Evolutionary conservation across 2,797 vertebrate species (phyloP), one percentile per base, ranked within the genome.

Genomic region (Clamator glandarius): DNA sequence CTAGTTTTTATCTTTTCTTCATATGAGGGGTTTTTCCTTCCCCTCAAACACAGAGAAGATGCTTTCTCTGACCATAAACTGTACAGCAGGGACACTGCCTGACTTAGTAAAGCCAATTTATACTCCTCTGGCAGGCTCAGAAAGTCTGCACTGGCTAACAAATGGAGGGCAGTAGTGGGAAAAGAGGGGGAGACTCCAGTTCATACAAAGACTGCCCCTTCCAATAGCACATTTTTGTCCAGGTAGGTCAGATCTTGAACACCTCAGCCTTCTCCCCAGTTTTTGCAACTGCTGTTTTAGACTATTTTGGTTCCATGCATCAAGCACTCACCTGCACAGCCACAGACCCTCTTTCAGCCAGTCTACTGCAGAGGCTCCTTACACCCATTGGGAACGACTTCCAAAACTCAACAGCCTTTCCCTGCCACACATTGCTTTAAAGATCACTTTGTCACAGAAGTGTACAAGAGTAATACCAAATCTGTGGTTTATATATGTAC

Each of bases 1-100:
- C 31, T 64, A 74, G 84, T 93, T 92, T 94, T 76, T 93, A 87
- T 75, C 80, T 82, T 92, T 88, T 26, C 39, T 91, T 55, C 36
- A 61, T 0, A 4, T 42, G 23, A 93, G 31, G 64, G 41, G 0
- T 42, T 86, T 87, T 91, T 57, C 39, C 39, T 78, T 64, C 52
- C 52, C n/a, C 26, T 68, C 42, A 76, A 67, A 78, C 13, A 78
- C 28, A 84, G 61, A n/a, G 33, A 89, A 94, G 69, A 76, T 36
- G 18, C 17, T 79, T 86, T 87, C 72, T 89, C 89, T 87, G 46
- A 57, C 50, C 44, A 62, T 52, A 80, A 86, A 82, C 51, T 42
- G 52, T 81, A 84, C 88, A 90, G 78, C 26, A 62, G 67, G 42
- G 42, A 81, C 19, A 63, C 52, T 2, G 4, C 18, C 85, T 96